phyloP scores from a whole-genome alignment of 2,888 invertebrate species.

The Drosophila rubida region DNA sequence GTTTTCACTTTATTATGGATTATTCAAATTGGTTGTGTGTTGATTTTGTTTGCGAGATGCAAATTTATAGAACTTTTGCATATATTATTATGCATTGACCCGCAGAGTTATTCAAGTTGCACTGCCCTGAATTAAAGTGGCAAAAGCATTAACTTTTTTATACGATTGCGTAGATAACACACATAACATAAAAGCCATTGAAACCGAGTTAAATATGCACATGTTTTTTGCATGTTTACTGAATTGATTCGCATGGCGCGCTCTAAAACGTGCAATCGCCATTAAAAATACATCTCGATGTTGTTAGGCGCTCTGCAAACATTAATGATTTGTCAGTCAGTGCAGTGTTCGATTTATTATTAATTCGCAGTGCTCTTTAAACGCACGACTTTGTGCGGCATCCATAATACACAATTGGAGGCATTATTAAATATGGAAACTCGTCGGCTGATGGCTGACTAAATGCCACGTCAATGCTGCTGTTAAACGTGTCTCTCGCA shows the following conservation, averaged over 20 bases:
- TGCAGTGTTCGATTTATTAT: neutral
- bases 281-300: neutral
- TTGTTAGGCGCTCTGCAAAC: neutral
- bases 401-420: constrained; percentile 10
- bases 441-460: neutral
- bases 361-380: neutral
- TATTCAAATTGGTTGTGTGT: constrained; percentile 1
- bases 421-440: constrained; percentile 11
- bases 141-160: neutral
- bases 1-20: neutral
- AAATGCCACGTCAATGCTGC: constrained; percentile 9
- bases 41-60: constrained; percentile 1
- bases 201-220: neutral
- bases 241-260: neutral
- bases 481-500: neutral
- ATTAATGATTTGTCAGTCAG: neutral
- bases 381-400: neutral
- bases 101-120: neutral
- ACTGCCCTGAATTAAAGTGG: neutral
- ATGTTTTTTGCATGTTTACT: neutral
- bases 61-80: neutral
- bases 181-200: neutral
- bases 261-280: neutral
- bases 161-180: neutral
- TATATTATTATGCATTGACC: neutral